Conservation (phyloP, 1,140 invertebrate species). For the Brachionus koreanus region DNA sequence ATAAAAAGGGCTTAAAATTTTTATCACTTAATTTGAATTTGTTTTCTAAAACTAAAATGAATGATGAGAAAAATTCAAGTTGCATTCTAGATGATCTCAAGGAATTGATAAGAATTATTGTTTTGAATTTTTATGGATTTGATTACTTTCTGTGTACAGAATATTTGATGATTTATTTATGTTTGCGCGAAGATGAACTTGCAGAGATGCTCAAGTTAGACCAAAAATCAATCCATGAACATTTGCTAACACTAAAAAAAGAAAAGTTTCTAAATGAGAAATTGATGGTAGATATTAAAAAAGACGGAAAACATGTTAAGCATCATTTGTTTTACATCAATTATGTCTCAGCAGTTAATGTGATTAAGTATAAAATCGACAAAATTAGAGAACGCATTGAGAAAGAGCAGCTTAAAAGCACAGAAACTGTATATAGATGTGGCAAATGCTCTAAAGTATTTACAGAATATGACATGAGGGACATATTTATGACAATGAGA, state of each 20-base stretch:
- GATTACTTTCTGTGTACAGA: conserved; percentile 15
- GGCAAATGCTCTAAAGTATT: not conserved
- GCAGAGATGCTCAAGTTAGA: conserved; percentile 29
- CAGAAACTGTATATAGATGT: not conserved
- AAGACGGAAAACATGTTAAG: conserved; percentile 21
- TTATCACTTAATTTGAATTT: too few species aligned
- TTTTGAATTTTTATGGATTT: conserved; percentile 9
- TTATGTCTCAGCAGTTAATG: not conserved
- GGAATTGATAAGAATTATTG: not conserved
- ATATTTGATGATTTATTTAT: conserved; percentile 4
- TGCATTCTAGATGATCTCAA: not conserved
- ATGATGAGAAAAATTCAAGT: not conserved
- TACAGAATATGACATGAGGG: conserved; percentile 16
- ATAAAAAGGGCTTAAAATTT: too few species aligned
- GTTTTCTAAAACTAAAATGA: not conserved
- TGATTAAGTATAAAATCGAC: conserved; percentile 36
- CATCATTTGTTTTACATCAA: conserved; percentile 11
- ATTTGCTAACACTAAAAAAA: not conserved
- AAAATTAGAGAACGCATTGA: conserved; percentile 11
- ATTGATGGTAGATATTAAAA: not conserved
- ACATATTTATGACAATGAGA: conserved; percentile 39
- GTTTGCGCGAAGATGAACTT: not conserved
- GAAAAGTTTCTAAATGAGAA: conserved; percentile 36
- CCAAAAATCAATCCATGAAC: conserved; percentile 19
- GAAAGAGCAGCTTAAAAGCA: not conserved